Base-by-base conservation (phyloP, 1,140 invertebrate species). In the Neodiprion pinetum region DNA sequence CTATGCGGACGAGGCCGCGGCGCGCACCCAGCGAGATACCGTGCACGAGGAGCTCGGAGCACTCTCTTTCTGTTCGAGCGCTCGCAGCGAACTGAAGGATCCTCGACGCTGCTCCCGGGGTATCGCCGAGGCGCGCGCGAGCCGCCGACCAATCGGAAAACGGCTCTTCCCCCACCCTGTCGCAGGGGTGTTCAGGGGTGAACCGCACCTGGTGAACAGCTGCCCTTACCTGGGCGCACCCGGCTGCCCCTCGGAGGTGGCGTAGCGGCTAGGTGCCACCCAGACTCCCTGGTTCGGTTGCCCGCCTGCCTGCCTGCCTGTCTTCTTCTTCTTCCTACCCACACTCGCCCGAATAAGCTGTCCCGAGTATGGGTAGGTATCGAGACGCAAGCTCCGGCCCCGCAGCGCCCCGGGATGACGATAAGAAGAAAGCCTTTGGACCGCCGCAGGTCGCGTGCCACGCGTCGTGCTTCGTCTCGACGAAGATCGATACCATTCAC, bases 201-300 rank as follows among this genome's bases (percentile, higher is more conserved):
- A 12, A 61, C n/a, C 80, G 83, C 85, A 85, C 83, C 85, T 85
- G 85, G 83, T 84, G 83, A 79, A 85, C 84, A 85, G 83, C 83
- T 85, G 85, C 82, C 82, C 81, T 85, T 85, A 84, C 84, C 83
- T 85, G 85, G 78, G 61, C 72, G 82, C 84, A 85, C 85, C 82
- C 76, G 83, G 83, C 78, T 80, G 81, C 78, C 79, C 80, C 79
- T 17, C 3, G 47, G 69, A 70, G 69, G 21, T 61, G 53, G 17
- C n/a, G 50, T 78, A 65, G 53, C 75, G 72, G 72, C 23, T 71
- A 72, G 71, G 69, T 68, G 71, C 72, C 17, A 14, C 50, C 72
- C 53, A 61, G 53, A 67, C 50, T 50, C 50, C 40, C 12, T 73
- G 61, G n/a, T 66, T 23, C 50, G 73, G 50, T 40, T n/a, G 66